These are phyloP conservation scores for Thaleichthys pacificus DNA, from an alignment of 2,797 vertebrate genomes.

Conservation along the genomic window DNA sequence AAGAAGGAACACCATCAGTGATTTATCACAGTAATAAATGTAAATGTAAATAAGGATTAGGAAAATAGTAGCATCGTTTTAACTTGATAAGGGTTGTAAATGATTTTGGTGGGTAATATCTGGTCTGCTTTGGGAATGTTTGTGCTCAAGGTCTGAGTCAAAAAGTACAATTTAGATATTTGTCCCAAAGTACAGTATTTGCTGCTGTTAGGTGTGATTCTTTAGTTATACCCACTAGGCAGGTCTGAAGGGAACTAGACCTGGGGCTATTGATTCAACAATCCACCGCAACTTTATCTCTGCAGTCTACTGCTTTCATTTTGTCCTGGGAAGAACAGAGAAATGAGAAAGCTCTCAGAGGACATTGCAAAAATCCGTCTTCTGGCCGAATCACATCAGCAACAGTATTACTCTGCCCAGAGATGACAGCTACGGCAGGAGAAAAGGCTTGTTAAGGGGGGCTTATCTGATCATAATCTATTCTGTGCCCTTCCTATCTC, in stretches of 20 bases:
- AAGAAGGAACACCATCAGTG: neutral
- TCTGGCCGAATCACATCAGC: conserved; percentile 5
- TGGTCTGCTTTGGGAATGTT: too few relatives aligned
- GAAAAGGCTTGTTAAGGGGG: neutral
- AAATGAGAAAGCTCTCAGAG: neutral
- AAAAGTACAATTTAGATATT: neutral
- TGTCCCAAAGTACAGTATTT: neutral
- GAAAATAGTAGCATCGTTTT: too few relatives aligned
- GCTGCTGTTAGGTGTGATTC: neutral
- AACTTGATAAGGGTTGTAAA: too few relatives aligned
- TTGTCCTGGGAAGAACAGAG: neutral
- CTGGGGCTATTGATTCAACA: neutral
- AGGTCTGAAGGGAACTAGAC: neutral
- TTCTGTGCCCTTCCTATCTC: neutral
- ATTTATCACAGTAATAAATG: neutral
- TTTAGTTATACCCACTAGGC: neutral
- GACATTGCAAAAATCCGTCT: neutral
- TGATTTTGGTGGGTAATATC: too few relatives aligned
- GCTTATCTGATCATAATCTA: conserved; percentile 20
- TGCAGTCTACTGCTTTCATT: neutral
- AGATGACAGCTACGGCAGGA: neutral
- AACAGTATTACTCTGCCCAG: neutral
- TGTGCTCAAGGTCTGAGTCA: neutral
- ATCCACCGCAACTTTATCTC: neutral
- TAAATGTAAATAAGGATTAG: too few relatives aligned